Conservation (phyloP, 1,140 invertebrate genomes). For the Tetramorium simillimum region DNA sequence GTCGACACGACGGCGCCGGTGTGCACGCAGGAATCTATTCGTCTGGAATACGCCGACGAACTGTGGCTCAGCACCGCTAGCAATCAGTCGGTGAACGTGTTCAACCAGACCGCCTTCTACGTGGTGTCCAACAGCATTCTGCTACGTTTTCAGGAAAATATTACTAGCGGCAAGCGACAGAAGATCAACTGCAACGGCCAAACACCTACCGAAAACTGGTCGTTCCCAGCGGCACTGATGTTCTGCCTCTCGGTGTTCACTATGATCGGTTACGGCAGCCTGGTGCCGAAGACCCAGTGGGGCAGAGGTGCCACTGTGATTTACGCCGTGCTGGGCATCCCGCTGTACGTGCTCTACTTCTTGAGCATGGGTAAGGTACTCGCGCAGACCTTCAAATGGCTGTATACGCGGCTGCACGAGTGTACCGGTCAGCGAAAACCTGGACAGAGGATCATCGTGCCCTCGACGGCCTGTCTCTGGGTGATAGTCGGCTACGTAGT, state of each 20-base stretch:
- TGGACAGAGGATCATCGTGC: constrained; percentile 91
- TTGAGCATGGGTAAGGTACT: constrained; percentile 95
- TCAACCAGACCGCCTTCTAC: constrained; percentile 91
- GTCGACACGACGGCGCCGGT: constrained; percentile 82
- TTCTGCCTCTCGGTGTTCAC: constrained; percentile 95
- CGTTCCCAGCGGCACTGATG: constrained; percentile 94
- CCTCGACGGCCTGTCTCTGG: constrained; percentile 97
- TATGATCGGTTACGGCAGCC: constrained; percentile 98
- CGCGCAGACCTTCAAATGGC: constrained; percentile 90
- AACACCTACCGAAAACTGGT: constrained; percentile 92
- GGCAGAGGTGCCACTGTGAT: constrained; percentile 97
- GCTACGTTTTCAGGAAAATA: constrained; percentile 89
- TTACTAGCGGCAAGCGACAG: constrained; percentile 88
- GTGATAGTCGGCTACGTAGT: constrained; percentile 97
- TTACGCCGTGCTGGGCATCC: constrained; percentile 98
- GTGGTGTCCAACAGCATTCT: constrained; percentile 89
- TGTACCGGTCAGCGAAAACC: constrained; percentile 87
- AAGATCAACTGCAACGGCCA: constrained; percentile 86
- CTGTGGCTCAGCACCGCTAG: constrained; percentile 91
- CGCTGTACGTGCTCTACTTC: constrained; percentile 95
- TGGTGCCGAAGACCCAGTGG: constrained; percentile 95
- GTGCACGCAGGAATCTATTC: constrained; percentile 82
- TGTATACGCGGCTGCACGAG: constrained; percentile 92
- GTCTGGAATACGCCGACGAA: constrained; percentile 84
- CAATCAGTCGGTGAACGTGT: constrained; percentile 88